A percentile compares a stretch with the other conserved stretches of the same genome.
phyloP scores from a whole-genome alignment of 2,113 vertebrate species.

The Malurus melanocephalus region DNA sequence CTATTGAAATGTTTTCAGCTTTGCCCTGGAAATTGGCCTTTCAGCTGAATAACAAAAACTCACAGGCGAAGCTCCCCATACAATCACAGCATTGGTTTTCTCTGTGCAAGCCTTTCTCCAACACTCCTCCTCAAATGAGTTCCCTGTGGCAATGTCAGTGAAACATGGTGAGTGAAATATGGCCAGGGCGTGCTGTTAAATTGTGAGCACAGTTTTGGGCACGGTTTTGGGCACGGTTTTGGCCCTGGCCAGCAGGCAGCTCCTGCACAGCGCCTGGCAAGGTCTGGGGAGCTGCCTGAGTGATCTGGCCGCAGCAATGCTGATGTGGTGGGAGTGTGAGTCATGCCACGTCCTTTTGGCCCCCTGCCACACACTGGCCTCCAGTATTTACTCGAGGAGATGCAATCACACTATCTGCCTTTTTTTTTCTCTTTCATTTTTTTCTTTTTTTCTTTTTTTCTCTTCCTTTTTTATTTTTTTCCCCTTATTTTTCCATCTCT shows the following conservation, averaged over 20 bases:
- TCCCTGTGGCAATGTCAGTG: not conserved
- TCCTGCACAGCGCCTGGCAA: not conserved
- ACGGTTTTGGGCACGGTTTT: not conserved
- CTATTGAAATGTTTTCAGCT: slow-evolving; percentile 18
- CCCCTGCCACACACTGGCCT: not conserved
- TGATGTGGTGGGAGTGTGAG: not conserved
- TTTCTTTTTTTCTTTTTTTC: fast-evolving
- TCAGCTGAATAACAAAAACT: not conserved
- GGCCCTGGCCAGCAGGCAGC: fast-evolving
- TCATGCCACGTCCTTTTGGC: not conserved
- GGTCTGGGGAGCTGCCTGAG: not conserved
- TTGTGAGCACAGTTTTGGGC: not conserved
- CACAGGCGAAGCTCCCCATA: not conserved
- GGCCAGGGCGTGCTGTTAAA: not conserved
- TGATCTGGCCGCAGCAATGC: not conserved
- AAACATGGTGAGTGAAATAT: not conserved
- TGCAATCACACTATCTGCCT: not conserved
- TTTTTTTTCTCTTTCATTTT: fast-evolving
- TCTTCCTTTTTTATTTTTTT: not conserved
- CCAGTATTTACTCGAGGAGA: not conserved
- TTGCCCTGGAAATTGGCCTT: not conserved
- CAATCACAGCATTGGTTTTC: not conserved
- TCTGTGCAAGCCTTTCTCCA: not conserved
- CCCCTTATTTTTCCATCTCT: not conserved
- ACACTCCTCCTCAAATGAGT: not conserved